Evolutionary conservation across 2,797 vertebrate genomes (phyloP), one percentile per base, ranked within the genome.

Genomic region (Simalia tracyae): DNA sequence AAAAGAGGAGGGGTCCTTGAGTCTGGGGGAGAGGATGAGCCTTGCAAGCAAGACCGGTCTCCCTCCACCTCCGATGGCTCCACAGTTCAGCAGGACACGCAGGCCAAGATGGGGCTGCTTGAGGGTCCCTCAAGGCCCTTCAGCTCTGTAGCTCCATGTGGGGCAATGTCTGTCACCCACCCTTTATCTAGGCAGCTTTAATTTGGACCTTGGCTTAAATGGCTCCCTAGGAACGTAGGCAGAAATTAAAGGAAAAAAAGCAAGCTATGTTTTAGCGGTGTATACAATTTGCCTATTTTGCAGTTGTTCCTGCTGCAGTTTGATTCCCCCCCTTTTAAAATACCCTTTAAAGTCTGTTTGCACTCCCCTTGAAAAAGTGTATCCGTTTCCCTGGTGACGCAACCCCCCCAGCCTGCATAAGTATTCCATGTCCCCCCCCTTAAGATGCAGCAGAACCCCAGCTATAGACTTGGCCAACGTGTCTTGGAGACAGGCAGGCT

Each of bases 401-500:
- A 61, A 61, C 5, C 10, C n/a, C 19, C 5, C 22, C 46, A 15
- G 12, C 72, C 31, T 17, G 8, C 36, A 42, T n/a, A 66, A 12
- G 10, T 66, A 66, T 14, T 12, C 8, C 19, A 0, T 22, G 6
- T 91, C 22, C 84, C 24, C 17, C 5, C 5, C 4, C 42, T 88
- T 56, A 86, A 92, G 50, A 36, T 1, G 6, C 28, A 36, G 19
- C 61, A 17, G 89, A n/a, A 36, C 1, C 0, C 28, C 8, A 0
- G 31, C 24, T 88, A 17, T 88, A 11, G 88, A 72, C n/a, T 14
- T 86, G 15, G 9, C 11, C 0, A 9, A 31, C 17, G 56, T 1
- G 0, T 63, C 87, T 90, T 12, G 22, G 92, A 91, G 90, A 68
- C 81, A 68, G 86, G 56, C 90, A 6, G 93, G 90, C 91, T 46